phyloP scores from a whole-genome alignment of 2,797 vertebrate species.

The Falco naumanni region DNA sequence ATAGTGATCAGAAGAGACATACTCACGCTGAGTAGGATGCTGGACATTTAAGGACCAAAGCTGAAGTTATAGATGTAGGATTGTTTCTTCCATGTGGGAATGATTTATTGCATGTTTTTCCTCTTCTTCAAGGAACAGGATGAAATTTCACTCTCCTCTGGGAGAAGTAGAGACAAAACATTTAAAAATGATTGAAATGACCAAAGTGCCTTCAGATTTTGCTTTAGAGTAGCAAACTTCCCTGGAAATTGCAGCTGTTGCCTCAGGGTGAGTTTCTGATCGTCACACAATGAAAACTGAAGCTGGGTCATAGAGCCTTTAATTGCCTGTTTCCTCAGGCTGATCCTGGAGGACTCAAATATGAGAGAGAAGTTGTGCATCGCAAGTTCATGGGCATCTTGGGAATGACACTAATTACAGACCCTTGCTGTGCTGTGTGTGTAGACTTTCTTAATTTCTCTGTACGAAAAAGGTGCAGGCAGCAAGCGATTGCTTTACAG shows the following conservation, averaged over 20 bases:
- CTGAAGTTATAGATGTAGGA: not conserved
- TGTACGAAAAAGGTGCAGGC: not conserved
- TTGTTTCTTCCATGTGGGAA: not conserved
- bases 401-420: not conserved
- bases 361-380: not conserved
- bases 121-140: not conserved
- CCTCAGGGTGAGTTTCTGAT: not conserved
- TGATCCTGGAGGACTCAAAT: not conserved
- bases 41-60: not conserved
- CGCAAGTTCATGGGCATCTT: not conserved
- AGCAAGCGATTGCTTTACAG: not conserved
- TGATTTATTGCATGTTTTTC: slow-evolving; percentile 1
- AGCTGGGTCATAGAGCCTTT: not conserved
- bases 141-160: not conserved
- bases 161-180: not conserved
- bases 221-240: not conserved
- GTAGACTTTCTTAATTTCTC: not conserved
- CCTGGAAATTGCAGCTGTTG: not conserved
- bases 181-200: not conserved
- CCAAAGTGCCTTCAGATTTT: not conserved
- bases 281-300: rapidly evolving
- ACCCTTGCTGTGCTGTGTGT: not conserved
- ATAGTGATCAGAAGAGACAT: not conserved
- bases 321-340: not conserved
- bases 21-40: not conserved